Percentiles rank a stretch among this genome's conserved stretches.
Conservation (phyloP, 2,888 invertebrate genomes). For the Caenorhabditis macrosperma region DNA sequence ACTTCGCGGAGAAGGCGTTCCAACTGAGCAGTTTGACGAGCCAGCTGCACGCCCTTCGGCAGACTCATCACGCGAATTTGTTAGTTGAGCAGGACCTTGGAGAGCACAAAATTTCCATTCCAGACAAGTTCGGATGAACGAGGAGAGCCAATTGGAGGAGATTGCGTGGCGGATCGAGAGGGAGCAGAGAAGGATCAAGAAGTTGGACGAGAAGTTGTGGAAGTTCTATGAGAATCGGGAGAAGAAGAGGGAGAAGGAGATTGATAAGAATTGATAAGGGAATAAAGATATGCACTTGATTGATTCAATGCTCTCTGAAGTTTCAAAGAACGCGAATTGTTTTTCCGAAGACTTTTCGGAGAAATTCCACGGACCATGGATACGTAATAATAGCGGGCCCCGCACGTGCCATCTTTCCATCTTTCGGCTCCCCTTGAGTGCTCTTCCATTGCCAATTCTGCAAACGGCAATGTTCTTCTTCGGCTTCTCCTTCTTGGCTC, state of each 20-base stretch:
- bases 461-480: too few relatives aligned
- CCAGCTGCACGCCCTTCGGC: constrained; percentile 32
- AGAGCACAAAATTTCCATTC: not conserved
- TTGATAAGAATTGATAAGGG: not conserved
- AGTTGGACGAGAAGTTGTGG: constrained; percentile 30
- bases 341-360: too few relatives aligned
- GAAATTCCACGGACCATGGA: too few relatives aligned
- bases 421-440: too few relatives aligned
- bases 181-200: constrained; percentile 30
- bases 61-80: constrained; percentile 40
- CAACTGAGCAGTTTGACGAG: constrained; percentile 38
- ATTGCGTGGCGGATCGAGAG: constrained; percentile 50
- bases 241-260: not conserved
- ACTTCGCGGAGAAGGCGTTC: constrained; percentile 53
- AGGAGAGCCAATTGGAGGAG: constrained; percentile 19
- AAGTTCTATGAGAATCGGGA: constrained; percentile 48
- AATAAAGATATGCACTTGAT: too few relatives aligned
- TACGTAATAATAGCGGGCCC: too few relatives aligned
- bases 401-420: too few relatives aligned
- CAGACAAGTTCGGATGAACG: constrained; percentile 26
- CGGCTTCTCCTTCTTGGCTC: too few relatives aligned
- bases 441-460: too few relatives aligned
- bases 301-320: too few relatives aligned
- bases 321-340: not conserved
- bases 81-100: not conserved